phyloP scores from a whole-genome alignment of 2,888 invertebrate genomes.

The Matsumyia berberina region DNA sequence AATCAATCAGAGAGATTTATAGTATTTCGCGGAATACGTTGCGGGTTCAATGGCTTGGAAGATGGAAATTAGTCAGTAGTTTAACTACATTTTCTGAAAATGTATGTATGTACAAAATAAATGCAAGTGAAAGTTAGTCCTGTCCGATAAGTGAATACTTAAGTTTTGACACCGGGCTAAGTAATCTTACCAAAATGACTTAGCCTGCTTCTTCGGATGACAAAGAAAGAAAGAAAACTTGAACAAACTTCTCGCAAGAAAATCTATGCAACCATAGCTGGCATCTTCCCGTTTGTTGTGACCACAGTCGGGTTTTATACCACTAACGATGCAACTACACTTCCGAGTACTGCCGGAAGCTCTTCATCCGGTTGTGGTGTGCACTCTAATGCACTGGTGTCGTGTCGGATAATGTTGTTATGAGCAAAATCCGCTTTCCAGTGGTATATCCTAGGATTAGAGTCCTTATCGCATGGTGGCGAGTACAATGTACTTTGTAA shows the following conservation, averaged over 20 bases:
- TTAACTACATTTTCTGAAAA: too few species aligned
- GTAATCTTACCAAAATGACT: too few species aligned
- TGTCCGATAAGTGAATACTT: too few species aligned
- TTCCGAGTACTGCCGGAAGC: constrained; percentile 41
- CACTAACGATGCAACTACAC: constrained; percentile 41
- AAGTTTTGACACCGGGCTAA: too few species aligned
- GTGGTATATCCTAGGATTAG: constrained; percentile 25
- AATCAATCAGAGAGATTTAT: background rate
- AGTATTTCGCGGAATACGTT: background rate
- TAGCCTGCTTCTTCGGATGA: too few species aligned
- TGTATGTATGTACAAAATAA: too few species aligned
- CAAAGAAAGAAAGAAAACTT: background rate
- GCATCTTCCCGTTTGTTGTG: background rate
- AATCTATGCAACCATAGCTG: constrained; percentile 1
- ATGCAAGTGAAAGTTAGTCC: too few species aligned
- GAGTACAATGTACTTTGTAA: constrained; percentile 12
- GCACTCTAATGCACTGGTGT: constrained; percentile 38
- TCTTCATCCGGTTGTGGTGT: constrained; percentile 32
- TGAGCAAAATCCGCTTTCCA: constrained; percentile 38
- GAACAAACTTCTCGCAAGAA: constrained; percentile 2
- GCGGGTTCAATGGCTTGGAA: background rate
- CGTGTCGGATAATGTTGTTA: constrained; percentile 42
- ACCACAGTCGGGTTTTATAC: background rate
- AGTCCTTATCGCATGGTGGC: constrained; percentile 20
- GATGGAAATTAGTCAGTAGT: too few species aligned